phyloP scores from a whole-genome alignment of 2,113 vertebrate species.

The Stercorarius parasiticus region DNA sequence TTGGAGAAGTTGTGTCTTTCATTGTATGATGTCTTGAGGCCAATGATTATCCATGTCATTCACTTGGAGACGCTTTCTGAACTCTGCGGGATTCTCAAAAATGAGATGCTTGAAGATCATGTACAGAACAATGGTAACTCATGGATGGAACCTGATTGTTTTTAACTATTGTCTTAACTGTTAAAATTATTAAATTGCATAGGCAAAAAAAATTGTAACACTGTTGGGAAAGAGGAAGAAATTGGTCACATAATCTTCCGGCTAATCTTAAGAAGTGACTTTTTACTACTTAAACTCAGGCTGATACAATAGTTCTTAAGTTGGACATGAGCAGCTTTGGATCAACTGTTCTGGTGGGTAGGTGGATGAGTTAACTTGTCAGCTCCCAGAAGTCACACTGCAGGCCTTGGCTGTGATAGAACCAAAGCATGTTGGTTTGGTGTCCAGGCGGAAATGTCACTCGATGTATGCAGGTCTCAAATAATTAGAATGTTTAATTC shows the following conservation, averaged over 20 bases:
- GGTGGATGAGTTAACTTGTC: not conserved
- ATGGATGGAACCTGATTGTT: not conserved
- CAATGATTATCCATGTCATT: constrained; percentile 95
- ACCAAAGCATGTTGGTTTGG: not conserved
- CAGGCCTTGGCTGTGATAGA: not conserved
- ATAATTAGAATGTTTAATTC: not conserved
- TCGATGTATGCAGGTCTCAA: not conserved
- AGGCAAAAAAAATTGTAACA: not conserved
- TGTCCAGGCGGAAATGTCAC: not conserved
- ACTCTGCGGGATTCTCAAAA: constrained; percentile 97
- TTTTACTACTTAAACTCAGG: not conserved
- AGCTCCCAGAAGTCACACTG: not conserved
- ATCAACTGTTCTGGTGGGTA: not conserved
- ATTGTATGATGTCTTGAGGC: constrained; percentile 93
- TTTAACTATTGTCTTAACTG: not conserved
- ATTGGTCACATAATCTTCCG: not conserved
- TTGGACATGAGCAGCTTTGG: not conserved
- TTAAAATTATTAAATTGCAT: not conserved
- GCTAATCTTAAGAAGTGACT: not conserved
- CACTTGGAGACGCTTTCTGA: constrained; percentile 97
- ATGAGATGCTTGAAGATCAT: constrained; percentile 98
- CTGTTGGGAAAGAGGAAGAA: not conserved
- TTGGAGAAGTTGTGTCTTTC: constrained; percentile 94
- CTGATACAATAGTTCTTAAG: not conserved
- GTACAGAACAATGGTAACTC: constrained; percentile 91